Evolutionary conservation across 2,113 vertebrate species (phyloP), one percentile per base, ranked within the genome.

Genomic region (Psephotus haematonotus): DNA sequence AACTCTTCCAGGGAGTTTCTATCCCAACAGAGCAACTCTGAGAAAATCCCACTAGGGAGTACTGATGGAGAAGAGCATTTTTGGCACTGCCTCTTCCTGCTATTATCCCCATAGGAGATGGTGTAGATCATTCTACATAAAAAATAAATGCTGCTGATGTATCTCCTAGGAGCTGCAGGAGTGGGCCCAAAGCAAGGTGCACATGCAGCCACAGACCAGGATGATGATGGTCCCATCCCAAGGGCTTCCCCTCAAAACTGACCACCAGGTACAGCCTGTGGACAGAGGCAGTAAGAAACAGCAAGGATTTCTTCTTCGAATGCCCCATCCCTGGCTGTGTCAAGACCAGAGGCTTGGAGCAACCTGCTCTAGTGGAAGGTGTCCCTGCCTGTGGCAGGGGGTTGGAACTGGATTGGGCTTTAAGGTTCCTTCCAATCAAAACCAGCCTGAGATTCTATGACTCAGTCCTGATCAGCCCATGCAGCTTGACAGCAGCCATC

Each of bases 401-500:
- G 5, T 13, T 57, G 31, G 19, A 57, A 57, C 31, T 55, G 53
- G 53, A 33, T 33, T 33, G 53, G 33, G 29, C 31, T n/a, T 57
- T n/a, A 57, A n/a, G 19, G 55, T 57, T 22, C 19, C 31, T 22
- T 57, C 55, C 8, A 22, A n/a, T 13, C 55, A 20, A 57, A 57
- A n/a, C 55, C 55, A 57, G 55, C 9, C 31, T 22, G 55, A 19
- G 31, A 59, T 22, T 59, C 55, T n/a, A 59, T n/a, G 55, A n/a
- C 13, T 59, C 20, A 3, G 35, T 72, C 64, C 55, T 57, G 60
- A 44, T 12, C 44, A 52, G 33, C 10, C 44, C 4, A 1, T 14
- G 43, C 28, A 64, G 13, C 44, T n/a, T 10, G 18, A 11, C 37
- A 72, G 24, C 64, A 37, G 2, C 33, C 1, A 0, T 23, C 37